Conservation (phyloP, 2,113 vertebrate genomes). For the Theropithecus gelada region DNA sequence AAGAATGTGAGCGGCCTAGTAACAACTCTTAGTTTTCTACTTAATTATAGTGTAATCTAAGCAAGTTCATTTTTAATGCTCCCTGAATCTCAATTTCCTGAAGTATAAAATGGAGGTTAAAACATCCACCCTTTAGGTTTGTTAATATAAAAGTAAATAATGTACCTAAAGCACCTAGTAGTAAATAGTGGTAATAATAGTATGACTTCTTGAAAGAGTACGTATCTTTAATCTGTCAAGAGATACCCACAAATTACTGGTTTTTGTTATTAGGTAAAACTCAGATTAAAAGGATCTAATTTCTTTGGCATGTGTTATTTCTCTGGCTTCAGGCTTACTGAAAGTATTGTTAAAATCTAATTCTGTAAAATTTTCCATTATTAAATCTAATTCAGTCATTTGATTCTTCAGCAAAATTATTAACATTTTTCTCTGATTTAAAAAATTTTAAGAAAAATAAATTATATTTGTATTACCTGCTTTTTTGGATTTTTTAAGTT, state of each 20-base stretch:
- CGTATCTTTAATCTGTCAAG: background rate
- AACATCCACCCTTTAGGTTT: background rate
- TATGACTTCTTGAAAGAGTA: conserved; percentile 2
- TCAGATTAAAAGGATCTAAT: background rate
- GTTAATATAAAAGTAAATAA: conserved; percentile 10
- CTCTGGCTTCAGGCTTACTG: background rate
- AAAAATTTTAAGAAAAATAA: background rate
- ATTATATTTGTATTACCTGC: background rate
- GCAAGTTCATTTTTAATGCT: conserved; percentile 45
- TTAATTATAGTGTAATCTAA: conserved; percentile 23
- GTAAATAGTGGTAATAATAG: background rate
- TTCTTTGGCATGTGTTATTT: background rate
- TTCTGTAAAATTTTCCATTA: conserved; percentile 5
- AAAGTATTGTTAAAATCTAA: conserved; percentile 39
- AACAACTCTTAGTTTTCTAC: conserved; percentile 32
- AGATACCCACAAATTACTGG: background rate
- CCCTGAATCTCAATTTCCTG: conserved; percentile 10
- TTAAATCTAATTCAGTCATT: background rate
- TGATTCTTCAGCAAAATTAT: conserved; percentile 19
- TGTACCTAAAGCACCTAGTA: background rate
- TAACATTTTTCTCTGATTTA: conserved; percentile 37
- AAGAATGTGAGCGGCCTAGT: conserved; percentile 25
- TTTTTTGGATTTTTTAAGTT: conserved; percentile 46
- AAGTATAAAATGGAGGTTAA: conserved; percentile 39
- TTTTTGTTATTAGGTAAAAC: conserved; percentile 35